Percentiles rank a stretch among this genome's conserved stretches.
Evolutionary conservation across 2,888 invertebrate genomes (phyloP).

Genomic region (Rosalia funebris): DNA sequence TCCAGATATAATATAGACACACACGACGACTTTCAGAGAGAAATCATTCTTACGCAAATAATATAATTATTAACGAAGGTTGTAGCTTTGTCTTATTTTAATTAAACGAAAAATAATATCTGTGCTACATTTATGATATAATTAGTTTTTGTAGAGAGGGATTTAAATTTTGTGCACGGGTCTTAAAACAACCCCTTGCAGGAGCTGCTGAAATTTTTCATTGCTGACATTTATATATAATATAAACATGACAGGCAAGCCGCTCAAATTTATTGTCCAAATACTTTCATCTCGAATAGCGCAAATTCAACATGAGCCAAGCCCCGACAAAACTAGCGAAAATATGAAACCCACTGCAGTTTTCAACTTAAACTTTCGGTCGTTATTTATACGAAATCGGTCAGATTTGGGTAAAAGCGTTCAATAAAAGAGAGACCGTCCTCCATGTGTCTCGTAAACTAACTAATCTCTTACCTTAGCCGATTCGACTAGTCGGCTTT

Average conservation of each 20-base stretch:
- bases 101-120: too few species aligned
- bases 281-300: slow-evolving; percentile 11
- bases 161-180: too few species aligned
- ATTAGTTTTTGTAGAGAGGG: too few species aligned
- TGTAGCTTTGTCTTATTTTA: too few species aligned
- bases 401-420: slow-evolving; percentile 22
- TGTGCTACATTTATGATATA: too few species aligned
- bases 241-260: not conserved
- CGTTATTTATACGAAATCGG: slow-evolving; percentile 23
- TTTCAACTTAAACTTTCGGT: slow-evolving; percentile 12
- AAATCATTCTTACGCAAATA: too few species aligned
- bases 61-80: too few species aligned
- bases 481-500: slow-evolving; percentile 13
- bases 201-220: too few species aligned
- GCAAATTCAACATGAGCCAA: slow-evolving; percentile 19
- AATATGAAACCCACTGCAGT: slow-evolving; percentile 23
- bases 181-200: too few species aligned
- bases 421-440: slow-evolving; percentile 10
- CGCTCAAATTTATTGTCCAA: not conserved
- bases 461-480: slow-evolving; percentile 11
- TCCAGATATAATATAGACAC: too few species aligned
- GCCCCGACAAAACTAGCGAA: slow-evolving; percentile 6
- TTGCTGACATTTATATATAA: not conserved
- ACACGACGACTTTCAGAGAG: too few species aligned
- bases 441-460: too few species aligned